These are phyloP conservation scores for Anabas testudineus DNA, from an alignment of 2,797 vertebrate species.

Conservation along the genomic window DNA sequence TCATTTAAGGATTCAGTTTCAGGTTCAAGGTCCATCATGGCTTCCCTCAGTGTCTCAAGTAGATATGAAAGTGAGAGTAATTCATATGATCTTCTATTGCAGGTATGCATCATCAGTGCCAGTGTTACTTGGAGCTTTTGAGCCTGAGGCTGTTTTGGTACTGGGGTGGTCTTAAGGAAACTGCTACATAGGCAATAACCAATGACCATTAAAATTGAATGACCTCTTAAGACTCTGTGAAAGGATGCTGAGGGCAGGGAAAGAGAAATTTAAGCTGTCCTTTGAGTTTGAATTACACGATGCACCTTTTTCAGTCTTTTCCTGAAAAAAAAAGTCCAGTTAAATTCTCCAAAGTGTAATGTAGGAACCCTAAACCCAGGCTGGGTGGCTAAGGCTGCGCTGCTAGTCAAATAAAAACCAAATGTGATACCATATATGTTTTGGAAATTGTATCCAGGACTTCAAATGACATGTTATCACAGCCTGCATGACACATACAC, in stretches of 20 bases:
- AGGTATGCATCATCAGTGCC: conserved; percentile 66
- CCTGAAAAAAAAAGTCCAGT: conserved; percentile 50
- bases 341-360: conserved; percentile 66
- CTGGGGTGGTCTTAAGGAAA: conserved; percentile 80
- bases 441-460: conserved; percentile 77
- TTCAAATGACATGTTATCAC: conserved; percentile 78
- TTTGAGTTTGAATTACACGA: conserved; percentile 62
- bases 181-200: conserved; percentile 80
- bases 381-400: conserved; percentile 77
- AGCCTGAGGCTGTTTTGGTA: conserved; percentile 74
- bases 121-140: conserved; percentile 72
- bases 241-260: conserved; percentile 68
- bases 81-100: conserved; percentile 55
- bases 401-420: conserved; percentile 88
- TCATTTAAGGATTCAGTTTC: conserved; percentile 58
- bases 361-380: conserved; percentile 80
- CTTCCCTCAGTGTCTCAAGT: conserved; percentile 40
- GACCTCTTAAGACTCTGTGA: conserved; percentile 83
- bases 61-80: conserved; percentile 56
- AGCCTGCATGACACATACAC: conserved; percentile 77
- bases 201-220: conserved; percentile 84
- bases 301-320: conserved; percentile 66
- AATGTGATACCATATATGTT: conserved; percentile 85
- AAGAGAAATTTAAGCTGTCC: conserved; percentile 74
- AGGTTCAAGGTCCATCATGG: conserved; percentile 50